Conservation (phyloP, 2,113 vertebrate species). For the Nicator chloris region DNA sequence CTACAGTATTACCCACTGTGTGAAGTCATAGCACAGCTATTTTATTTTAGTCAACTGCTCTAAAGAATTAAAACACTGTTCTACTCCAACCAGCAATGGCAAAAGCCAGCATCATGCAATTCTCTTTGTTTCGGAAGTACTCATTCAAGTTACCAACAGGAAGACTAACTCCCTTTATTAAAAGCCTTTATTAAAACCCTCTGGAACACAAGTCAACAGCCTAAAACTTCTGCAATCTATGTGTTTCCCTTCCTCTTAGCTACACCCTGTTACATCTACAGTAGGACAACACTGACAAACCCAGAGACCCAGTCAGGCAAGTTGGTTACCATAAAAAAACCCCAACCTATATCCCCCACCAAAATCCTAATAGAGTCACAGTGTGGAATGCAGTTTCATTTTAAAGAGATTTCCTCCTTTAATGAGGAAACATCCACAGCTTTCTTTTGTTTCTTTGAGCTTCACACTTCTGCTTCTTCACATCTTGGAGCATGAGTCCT, state of each 20-base stretch:
- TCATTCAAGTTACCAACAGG: background rate
- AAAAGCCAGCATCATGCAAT: background rate
- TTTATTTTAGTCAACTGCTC: background rate
- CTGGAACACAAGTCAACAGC: background rate
- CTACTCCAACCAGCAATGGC: background rate
- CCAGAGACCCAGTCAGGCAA: background rate
- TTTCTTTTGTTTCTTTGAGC: background rate
- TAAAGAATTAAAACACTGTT: background rate
- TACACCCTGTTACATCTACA: background rate
- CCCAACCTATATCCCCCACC: background rate
- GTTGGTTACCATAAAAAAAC: background rate
- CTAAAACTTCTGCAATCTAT: background rate
- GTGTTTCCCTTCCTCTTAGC: background rate
- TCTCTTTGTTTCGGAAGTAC: background rate
- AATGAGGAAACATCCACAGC: background rate
- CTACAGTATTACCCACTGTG: background rate
- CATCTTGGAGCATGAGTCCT: background rate
- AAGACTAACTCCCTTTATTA: background rate
- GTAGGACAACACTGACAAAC: background rate
- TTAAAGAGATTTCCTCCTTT: background rate
- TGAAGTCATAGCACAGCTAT: background rate
- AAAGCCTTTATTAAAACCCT: background rate
- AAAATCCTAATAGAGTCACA: background rate
- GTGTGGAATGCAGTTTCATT: background rate
- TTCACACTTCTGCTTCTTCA: background rate